phyloP scores from a whole-genome alignment of 1,140 invertebrate species.

The Hycleus cichorii region DNA sequence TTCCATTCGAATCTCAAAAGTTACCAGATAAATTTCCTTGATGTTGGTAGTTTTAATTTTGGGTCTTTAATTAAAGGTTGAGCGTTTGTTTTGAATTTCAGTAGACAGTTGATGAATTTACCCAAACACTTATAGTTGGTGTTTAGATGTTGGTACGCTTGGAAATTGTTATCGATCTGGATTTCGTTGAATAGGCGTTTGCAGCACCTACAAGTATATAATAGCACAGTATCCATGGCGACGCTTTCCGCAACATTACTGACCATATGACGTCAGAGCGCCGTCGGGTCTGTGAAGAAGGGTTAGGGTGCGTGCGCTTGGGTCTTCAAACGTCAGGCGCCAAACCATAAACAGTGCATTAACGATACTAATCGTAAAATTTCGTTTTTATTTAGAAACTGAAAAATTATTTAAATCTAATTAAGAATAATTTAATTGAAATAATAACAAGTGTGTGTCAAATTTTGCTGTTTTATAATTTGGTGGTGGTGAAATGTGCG shows the following conservation, averaged over 20 bases:
- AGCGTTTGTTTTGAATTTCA: no score
- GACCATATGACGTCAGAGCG: conserved; percentile 33
- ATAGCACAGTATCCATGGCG: conserved; percentile 26
- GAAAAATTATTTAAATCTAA: neutral
- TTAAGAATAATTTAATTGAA: neutral
- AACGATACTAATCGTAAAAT: neutral
- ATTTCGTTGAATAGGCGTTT: conserved; percentile 17
- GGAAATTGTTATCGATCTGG: conserved; percentile 19
- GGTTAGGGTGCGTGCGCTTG: conserved; percentile 16
- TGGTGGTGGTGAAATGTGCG: neutral
- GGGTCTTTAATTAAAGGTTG: no score
- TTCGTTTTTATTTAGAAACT: neutral
- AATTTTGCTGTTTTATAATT: neutral
- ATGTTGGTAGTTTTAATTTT: no score
- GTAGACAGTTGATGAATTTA: no score
- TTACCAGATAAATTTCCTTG: no score
- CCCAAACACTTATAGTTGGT: neutral
- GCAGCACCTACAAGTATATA: conserved; percentile 20
- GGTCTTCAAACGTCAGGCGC: conserved; percentile 1
- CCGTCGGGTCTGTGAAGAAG: conserved; percentile 22
- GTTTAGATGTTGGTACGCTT: conserved; percentile 4
- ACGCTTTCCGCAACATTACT: conserved; percentile 37
- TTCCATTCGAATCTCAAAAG: no score
- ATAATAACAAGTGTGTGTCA: neutral
- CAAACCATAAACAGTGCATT: neutral